Evolutionary conservation across 2,797 vertebrate species (phyloP).

Genomic region (Xenops minutus): DNA sequence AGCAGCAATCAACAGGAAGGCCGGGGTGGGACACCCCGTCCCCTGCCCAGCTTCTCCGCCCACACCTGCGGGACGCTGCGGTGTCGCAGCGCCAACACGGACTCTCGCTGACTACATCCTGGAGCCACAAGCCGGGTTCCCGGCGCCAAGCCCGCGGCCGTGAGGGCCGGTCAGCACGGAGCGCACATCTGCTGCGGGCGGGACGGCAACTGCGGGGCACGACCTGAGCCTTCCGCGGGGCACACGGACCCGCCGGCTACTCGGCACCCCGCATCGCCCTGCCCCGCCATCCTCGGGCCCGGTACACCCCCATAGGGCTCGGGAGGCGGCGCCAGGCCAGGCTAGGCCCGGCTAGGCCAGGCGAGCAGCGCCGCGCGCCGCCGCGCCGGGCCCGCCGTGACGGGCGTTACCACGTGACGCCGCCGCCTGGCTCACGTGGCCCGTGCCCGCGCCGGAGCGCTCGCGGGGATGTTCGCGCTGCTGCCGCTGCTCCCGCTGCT

Average conservation of each 20-base stretch:
- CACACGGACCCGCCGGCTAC: not conserved
- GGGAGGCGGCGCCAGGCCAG: too few relatives aligned
- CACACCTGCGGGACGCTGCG: too few relatives aligned
- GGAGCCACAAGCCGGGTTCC: rapidly evolving
- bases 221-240: not conserved
- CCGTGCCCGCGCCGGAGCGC: rapidly evolving
- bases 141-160: rapidly evolving
- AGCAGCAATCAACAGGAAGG: not conserved
- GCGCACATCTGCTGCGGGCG: not conserved
- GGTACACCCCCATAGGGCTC: not conserved
- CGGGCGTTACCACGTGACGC: not conserved
- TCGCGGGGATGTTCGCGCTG: not conserved
- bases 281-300: not conserved
- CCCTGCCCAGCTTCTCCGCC: not conserved
- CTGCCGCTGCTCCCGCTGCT: not conserved
- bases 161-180: rapidly evolving
- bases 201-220: too few relatives aligned
- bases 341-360: too few relatives aligned
- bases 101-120: not conserved
- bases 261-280: not conserved
- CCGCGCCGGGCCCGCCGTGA: rapidly evolving
- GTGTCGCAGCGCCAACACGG: not conserved
- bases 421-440: rapidly evolving
- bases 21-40: too few relatives aligned
- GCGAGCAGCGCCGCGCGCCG: not conserved